Evolutionary conservation across 2,113 vertebrate species (phyloP), one percentile per base, ranked within the genome.

Genomic region (Thomomys bottae): DNA sequence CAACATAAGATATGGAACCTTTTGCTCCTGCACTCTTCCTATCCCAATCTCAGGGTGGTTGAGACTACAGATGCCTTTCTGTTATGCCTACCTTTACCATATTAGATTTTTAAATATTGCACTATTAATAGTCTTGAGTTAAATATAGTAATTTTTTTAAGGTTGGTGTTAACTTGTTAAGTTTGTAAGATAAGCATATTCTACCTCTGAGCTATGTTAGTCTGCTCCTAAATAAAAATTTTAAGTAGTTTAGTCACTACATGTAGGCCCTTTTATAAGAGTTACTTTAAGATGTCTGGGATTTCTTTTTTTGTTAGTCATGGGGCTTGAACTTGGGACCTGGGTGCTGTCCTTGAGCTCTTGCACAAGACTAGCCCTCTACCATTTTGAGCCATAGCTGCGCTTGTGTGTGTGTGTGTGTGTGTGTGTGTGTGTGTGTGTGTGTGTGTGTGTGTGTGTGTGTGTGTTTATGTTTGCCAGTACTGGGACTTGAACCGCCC

Each of bases 61-160:
- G 57, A 32, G 32, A 40, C 21, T 70, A 15, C 20, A 68, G 14
- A 24, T 75, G 38, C 8, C 23, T 8, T 17, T 20, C 9, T 14
- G 18, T 72, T 12, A 38, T 26, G 72, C 10, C 17, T 34, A 68
- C 15, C 15, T 18, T 32, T 64, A 8, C 66, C 32, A 87, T 82
- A n/a, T 24, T 86, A 78, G 78, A 23, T 34, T 93, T 90, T 79
- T 21, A 75, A 79, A 71, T 90, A 84, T 57, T 90, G 32, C 10
- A 70, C 30, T 42, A 36, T 59, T 17, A 61, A 61, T 78, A 78
- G n/a, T 36, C 75, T 63, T 85, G 36, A 20, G 18, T 12, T 63
- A 40, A 91, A 45, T 28, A 45, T 68, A n/a, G 40, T 54, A 42
- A 54, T 14, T 28, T 61, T 42, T 73, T 18, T 14, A 18, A 23